Evolutionary conservation across 2,797 vertebrate species (phyloP).

Genomic region (Lepus oiostolus): DNA sequence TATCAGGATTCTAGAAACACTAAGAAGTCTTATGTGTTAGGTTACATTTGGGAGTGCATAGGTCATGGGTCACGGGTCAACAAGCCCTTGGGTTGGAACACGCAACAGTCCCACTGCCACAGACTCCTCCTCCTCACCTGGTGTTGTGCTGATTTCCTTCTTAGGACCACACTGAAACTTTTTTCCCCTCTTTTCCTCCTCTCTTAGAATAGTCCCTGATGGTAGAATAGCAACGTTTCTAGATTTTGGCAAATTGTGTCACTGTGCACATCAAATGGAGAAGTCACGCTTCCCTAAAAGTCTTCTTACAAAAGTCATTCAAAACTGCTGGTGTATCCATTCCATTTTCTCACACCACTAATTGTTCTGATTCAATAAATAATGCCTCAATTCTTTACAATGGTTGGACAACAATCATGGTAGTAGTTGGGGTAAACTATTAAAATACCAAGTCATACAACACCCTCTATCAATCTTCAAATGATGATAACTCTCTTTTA

Average conservation of each 20-base stretch:
- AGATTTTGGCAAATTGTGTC: not conserved
- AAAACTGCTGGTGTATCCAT: not conserved
- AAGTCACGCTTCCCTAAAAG: slow-evolving; percentile 1
- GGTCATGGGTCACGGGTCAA: not conserved
- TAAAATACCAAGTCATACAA: not conserved
- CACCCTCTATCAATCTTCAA: not conserved
- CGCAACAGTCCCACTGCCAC: not conserved
- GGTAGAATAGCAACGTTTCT: not conserved
- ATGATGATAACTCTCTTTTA: not conserved
- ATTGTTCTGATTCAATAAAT: slow-evolving; percentile 35
- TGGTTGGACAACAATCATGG: not conserved
- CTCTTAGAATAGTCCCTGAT: not conserved
- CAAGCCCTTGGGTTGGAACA: not conserved
- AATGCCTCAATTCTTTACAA: not conserved
- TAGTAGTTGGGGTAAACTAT: not conserved
- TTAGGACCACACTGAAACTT: not conserved
- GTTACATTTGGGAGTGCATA: not conserved
- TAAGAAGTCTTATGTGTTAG: not conserved
- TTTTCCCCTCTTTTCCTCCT: not conserved
- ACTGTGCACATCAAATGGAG: not conserved
- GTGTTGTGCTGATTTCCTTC: not conserved
- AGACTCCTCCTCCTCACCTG: not conserved
- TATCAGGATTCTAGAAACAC: slow-evolving; percentile 32
- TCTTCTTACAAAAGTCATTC: slow-evolving; percentile 17
- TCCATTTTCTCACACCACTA: not conserved